These are phyloP conservation scores for Nyleta sp. DNA, from an alignment of 2,888 invertebrate species.

Conservation along the genomic window DNA sequence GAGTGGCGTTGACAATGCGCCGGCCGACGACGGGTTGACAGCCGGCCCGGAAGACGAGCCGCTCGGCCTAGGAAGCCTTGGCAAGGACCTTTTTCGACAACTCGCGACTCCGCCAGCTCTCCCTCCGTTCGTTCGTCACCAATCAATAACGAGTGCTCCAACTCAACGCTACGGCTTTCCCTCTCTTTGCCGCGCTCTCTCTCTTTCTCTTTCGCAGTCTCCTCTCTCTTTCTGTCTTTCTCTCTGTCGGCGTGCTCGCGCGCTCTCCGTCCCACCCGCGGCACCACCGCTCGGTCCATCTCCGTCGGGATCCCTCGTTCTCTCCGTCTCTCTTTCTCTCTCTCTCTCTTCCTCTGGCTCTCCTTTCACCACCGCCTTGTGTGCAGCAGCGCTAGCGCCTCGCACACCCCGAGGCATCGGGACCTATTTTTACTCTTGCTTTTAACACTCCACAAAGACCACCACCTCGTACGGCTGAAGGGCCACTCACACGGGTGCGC, in stretches of 20 bases:
- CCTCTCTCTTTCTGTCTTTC: too few species aligned
- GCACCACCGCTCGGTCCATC: too few species aligned
- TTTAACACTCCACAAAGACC: too few species aligned
- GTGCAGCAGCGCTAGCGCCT: too few species aligned
- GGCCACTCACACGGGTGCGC: too few species aligned
- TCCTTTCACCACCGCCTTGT: slow-evolving; percentile 59
- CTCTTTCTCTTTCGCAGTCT: too few species aligned
- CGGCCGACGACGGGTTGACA: too few species aligned
- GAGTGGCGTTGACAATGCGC: too few species aligned
- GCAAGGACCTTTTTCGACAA: slow-evolving; percentile 62
- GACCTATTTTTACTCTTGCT: slow-evolving; percentile 74
- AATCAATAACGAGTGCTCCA: slow-evolving; percentile 76
- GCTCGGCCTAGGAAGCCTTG: slow-evolving; percentile 11
- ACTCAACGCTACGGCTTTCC: slow-evolving; percentile 63
- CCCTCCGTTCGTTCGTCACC: slow-evolving; percentile 68
- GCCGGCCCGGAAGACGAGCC: slow-evolving; percentile 6
- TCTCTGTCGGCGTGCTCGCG: too few species aligned
- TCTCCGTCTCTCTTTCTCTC: slow-evolving; percentile 47
- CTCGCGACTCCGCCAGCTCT: slow-evolving; percentile 67
- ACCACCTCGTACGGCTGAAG: too few species aligned
- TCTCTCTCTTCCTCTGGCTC: slow-evolving; percentile 32
- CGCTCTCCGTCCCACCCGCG: too few species aligned
- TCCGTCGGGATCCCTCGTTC: too few species aligned
- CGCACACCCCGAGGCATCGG: slow-evolving; percentile 63
- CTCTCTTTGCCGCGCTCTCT: slow-evolving; percentile 40